phyloP scores from a whole-genome alignment of 1,140 invertebrate genomes.

The Heliconius congener region DNA sequence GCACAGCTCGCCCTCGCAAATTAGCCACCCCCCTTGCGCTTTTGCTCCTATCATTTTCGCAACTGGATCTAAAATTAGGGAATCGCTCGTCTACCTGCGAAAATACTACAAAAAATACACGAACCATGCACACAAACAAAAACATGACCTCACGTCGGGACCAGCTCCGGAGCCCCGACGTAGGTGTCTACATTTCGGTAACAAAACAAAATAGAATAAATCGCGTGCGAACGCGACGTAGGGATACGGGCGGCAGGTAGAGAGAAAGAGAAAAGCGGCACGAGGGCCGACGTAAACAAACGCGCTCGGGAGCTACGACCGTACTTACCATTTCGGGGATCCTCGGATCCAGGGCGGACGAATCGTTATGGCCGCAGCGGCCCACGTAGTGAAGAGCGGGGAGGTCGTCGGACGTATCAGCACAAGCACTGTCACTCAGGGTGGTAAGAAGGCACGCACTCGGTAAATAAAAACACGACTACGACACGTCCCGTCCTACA shows the following conservation, averaged over 20 bases:
- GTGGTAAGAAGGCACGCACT: conserved; percentile 62
- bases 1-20: conserved; percentile 55
- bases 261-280: conserved; percentile 66
- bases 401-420: conserved; percentile 61
- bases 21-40: conserved; percentile 42
- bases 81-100: conserved; percentile 69
- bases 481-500: conserved; percentile 78
- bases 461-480: conserved; percentile 58
- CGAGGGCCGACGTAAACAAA: conserved; percentile 79
- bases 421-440: conserved; percentile 70
- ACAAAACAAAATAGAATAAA: conserved; percentile 80
- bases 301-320: conserved; percentile 76
- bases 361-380: conserved; percentile 56
- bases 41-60: conserved; percentile 32
- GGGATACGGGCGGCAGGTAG: conserved; percentile 76
- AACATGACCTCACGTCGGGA: conserved; percentile 67
- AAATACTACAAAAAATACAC: conserved; percentile 75
- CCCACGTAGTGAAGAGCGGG: conserved; percentile 75
- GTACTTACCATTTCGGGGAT: conserved; percentile 80
- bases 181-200: conserved; percentile 79
- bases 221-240: conserved; percentile 71
- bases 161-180: conserved; percentile 66
- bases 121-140: conserved; percentile 73
- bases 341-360: conserved; percentile 53
- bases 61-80: conserved; percentile 38